Evolutionary conservation across 2,888 invertebrate genomes (phyloP).

Genomic region (Conchocele bisecta): DNA sequence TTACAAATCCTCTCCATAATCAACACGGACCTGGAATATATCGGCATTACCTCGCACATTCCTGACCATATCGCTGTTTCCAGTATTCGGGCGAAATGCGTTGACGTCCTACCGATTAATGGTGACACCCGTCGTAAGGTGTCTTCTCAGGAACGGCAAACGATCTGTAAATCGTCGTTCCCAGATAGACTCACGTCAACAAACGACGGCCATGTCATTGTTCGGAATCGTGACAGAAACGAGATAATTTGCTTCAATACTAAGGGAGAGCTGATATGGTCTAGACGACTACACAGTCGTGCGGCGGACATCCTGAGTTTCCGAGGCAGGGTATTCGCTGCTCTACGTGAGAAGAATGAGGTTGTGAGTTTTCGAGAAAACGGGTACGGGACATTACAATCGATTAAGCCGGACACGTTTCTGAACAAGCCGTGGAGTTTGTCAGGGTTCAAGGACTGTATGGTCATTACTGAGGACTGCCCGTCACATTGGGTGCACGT

Average conservation of each 20-base stretch:
- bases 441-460: slow-evolving; percentile 54
- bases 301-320: slow-evolving; percentile 44
- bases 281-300: slow-evolving; percentile 34
- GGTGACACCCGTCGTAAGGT: too few relatives aligned
- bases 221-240: slow-evolving; percentile 39
- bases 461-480: slow-evolving; percentile 52
- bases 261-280: slow-evolving; percentile 36
- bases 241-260: slow-evolving; percentile 40
- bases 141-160: too few relatives aligned
- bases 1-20: slow-evolving; percentile 22
- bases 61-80: slow-evolving; percentile 32
- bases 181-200: slow-evolving; percentile 48
- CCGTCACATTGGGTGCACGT: slow-evolving; percentile 50
- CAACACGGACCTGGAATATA: slow-evolving; percentile 47
- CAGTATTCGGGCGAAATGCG: slow-evolving; percentile 36
- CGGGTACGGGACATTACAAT: slow-evolving; percentile 31
- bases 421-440: slow-evolving; percentile 47
- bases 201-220: slow-evolving; percentile 29
- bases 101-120: slow-evolving; percentile 50
- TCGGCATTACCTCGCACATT: slow-evolving; percentile 44
- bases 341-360: slow-evolving; percentile 40
- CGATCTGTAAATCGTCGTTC: slow-evolving; percentile 48
- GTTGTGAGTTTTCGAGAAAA: slow-evolving; percentile 48
- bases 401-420: slow-evolving; percentile 7
- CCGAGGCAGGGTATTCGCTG: slow-evolving; percentile 43